phyloP scores from a whole-genome alignment of 30 jellyfish, hydroid and myxozoan genomes.

The Mastigias papua region DNA sequence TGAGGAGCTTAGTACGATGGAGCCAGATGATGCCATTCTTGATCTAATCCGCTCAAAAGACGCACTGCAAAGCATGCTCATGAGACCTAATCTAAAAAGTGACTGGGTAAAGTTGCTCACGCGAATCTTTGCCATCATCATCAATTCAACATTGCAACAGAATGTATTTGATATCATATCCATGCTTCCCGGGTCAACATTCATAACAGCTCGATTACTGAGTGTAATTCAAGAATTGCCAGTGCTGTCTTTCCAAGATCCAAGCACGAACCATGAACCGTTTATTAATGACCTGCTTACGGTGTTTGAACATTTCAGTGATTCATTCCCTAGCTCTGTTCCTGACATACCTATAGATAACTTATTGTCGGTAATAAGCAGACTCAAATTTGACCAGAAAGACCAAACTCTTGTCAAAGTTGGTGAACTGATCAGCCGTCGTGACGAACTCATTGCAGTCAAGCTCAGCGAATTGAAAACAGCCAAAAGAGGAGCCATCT shows the following conservation, averaged over 20 bases:
- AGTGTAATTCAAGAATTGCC: constrained; percentile 17
- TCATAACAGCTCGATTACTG: not conserved
- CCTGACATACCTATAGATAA: constrained; percentile 35
- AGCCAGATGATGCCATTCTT: constrained; percentile 17
- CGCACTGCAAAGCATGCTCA: not conserved
- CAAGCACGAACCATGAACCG: not conserved
- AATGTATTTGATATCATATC: constrained; percentile 6
- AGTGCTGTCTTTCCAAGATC: not conserved
- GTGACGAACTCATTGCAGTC: constrained; percentile 13
- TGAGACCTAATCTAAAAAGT: not conserved
- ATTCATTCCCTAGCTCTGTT: constrained; percentile 36
- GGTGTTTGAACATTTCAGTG: constrained; percentile 10
- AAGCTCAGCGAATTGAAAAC: not conserved
- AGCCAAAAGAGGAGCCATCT: not conserved
- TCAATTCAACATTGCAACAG: not conserved
- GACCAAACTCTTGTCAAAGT: constrained; percentile 6
- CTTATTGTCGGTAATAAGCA: not conserved
- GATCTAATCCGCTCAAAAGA: constrained; percentile 5
- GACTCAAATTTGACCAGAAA: constrained; percentile 4
- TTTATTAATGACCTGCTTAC: not conserved
- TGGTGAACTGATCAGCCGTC: constrained; percentile 3
- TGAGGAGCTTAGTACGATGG: constrained; percentile 4
- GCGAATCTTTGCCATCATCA: not conserved
- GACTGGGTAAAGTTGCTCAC: constrained; percentile 26
- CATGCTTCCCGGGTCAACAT: constrained; percentile 12